phyloP scores from a whole-genome alignment of 1,140 invertebrate genomes.

The Zelostemma sp. region DNA sequence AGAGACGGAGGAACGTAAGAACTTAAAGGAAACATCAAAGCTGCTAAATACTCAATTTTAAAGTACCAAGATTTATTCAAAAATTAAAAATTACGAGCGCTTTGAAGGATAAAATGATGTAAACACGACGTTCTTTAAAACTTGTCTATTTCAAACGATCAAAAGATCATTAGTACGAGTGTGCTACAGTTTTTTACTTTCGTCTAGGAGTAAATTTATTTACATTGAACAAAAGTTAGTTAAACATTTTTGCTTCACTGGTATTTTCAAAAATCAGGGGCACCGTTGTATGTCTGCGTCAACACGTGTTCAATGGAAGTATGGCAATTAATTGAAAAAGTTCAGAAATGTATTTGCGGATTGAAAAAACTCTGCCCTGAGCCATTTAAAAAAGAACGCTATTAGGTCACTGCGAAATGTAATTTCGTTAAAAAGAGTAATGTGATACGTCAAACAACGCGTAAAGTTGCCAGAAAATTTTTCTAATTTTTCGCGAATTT shows the following conservation, averaged over 20 bases:
- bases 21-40: slow-evolving; percentile 59
- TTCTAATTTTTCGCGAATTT: too few species aligned
- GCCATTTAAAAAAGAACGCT: background rate
- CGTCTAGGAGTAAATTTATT: too few species aligned
- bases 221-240: too few species aligned
- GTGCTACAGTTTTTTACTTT: too few species aligned
- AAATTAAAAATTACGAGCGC: slow-evolving; percentile 45
- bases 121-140: slow-evolving; percentile 7
- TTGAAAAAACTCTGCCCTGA: background rate
- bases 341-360: slow-evolving; percentile 20
- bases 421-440: slow-evolving; percentile 13
- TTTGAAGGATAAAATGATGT: slow-evolving; percentile 41
- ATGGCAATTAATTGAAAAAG: slow-evolving; percentile 31
- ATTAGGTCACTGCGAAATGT: background rate
- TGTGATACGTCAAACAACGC: background rate
- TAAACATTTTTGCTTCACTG: too few species aligned
- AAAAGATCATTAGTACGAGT: too few species aligned
- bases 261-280: too few species aligned
- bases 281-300: too few species aligned
- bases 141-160: too few species aligned
- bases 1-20: slow-evolving; percentile 44
- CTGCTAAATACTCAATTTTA: slow-evolving; percentile 55
- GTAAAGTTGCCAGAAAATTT: too few species aligned
- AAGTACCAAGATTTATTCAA: slow-evolving; percentile 48
- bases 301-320: slow-evolving; percentile 4